Conservation (phyloP, 1,140 invertebrate species). For the Hormaphis cornu region DNA sequence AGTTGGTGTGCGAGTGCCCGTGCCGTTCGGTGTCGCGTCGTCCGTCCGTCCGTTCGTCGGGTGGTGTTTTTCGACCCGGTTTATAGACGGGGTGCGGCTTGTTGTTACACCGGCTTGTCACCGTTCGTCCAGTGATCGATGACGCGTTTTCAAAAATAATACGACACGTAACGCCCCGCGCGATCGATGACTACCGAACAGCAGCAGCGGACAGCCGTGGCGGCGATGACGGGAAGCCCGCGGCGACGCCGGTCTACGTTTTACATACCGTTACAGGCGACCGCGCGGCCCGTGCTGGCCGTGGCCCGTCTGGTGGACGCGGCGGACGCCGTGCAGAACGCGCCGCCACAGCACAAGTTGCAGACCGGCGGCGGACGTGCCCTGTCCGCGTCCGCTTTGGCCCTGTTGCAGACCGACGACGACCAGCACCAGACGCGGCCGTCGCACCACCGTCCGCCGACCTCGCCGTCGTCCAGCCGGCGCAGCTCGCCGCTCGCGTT, state of each 20-base stretch:
- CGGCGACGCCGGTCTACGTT: conserved; percentile 45
- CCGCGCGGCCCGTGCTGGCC: conserved; percentile 35
- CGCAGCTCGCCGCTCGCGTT: conserved; percentile 36
- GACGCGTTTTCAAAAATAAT: no score
- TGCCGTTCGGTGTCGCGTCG: no score
- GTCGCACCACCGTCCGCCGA: conserved; percentile 39
- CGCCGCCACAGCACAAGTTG: background rate
- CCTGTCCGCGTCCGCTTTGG: conserved; percentile 37
- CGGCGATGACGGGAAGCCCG: conserved; percentile 24
- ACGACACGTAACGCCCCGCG: no score
- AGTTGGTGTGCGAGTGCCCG: no score
- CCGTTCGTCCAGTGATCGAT: no score
- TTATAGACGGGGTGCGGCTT: no score
- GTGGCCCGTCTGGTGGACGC: conserved; percentile 15
- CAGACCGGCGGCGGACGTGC: conserved; percentile 46
- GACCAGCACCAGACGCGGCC: conserved; percentile 34
- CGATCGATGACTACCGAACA: conserved; percentile 2
- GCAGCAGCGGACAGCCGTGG: background rate
- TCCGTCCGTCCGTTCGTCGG: background rate
- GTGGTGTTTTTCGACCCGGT: no score
- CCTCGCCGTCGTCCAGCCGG: conserved; percentile 7
- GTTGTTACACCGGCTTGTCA: no score
- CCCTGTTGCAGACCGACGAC: conserved; percentile 28
- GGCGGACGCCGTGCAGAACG: background rate
- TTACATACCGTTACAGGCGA: conserved; percentile 45